phyloP scores from a whole-genome alignment of 1,140 invertebrate genomes.

The Caenorhabditis tropicalis region DNA sequence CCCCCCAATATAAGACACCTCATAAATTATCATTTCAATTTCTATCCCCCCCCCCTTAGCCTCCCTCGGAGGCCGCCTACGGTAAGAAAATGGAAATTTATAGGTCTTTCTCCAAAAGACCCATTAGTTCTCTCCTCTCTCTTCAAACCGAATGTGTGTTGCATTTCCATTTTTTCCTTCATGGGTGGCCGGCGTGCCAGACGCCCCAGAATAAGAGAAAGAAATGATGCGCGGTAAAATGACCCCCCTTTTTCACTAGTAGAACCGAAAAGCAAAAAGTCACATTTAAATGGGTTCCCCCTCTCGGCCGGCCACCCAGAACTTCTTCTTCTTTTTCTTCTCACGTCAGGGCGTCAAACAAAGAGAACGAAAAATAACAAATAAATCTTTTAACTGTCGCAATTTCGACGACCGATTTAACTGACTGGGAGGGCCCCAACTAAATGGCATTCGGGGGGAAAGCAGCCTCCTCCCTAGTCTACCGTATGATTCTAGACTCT shows the following conservation, averaged over 20 bases:
- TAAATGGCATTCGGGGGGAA: neutral
- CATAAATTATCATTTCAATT: constrained; percentile 14
- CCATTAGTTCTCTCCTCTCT: neutral
- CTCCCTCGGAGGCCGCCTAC: neutral
- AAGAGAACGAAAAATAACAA: constrained; percentile 3
- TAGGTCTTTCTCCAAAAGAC: neutral
- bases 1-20: neutral
- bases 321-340: no score
- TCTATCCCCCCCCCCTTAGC: neutral
- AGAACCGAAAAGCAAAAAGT: no score
- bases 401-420: neutral
- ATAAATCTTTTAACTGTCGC: constrained; percentile 42
- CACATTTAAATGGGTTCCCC: no score
- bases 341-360: neutral
- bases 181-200: neutral
- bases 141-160: no score
- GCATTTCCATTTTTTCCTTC: constrained; percentile 12
- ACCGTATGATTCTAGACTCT: no score
- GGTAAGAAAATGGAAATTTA: constrained; percentile 14
- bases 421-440: constrained; percentile 11
- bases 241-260: neutral
- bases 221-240: constrained; percentile 26
- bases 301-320: no score
- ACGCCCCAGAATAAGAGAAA: neutral
- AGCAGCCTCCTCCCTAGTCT: no score